Base-by-base conservation (phyloP, 2,888 invertebrate genomes). In the Andrena marginata region DNA sequence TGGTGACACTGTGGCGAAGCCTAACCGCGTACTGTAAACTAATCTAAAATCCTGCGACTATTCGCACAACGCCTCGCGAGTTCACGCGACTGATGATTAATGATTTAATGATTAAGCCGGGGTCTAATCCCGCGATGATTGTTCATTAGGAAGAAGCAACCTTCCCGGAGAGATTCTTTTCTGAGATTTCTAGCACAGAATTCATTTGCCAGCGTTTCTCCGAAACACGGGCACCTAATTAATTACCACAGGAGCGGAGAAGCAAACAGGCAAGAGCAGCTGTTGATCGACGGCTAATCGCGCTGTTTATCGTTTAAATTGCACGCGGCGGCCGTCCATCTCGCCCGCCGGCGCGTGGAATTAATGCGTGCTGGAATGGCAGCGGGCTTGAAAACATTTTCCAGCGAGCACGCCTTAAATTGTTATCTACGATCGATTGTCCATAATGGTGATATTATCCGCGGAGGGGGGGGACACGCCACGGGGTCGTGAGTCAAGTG, bases 391-490 rank as follows among this genome's bases (percentile, higher is more conserved):
- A 56, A 51, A 60, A 63, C 48, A 64, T 73, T 77, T 62, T 42
- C 64, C 77, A 31, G n/a, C 70, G 67, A 71, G 74, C 62, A 62
- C 70, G 71, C 56, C 76, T 77, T 77, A 83, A 84, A 84, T 77
- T 59, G 76, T 76, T 84, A 84, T 79, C 84, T 79, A 62, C 68
- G 76, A 84, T 84, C 84, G 84, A 84, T 84, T 84, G 79, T 69
- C 73, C 84, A 70, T 79, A 84, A 84, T 79, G 79, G 76, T 70
- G 84, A 84, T 84, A 84, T 79, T 84, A 84, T 83, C 84, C 79
- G 49, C 65, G 78, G 60, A 75, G 71, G 68, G 78, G 78, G 73
- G 78, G 78, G 73, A 82, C 77, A 77, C 65, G 83, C 56, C 73
- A 74, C 69, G 70, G 60, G 84, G 75, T 84, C 76, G 84, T 73